Evolutionary conservation across 2,113 vertebrate genomes (phyloP).

Genomic region (Oryctolagus cuniculus): DNA sequence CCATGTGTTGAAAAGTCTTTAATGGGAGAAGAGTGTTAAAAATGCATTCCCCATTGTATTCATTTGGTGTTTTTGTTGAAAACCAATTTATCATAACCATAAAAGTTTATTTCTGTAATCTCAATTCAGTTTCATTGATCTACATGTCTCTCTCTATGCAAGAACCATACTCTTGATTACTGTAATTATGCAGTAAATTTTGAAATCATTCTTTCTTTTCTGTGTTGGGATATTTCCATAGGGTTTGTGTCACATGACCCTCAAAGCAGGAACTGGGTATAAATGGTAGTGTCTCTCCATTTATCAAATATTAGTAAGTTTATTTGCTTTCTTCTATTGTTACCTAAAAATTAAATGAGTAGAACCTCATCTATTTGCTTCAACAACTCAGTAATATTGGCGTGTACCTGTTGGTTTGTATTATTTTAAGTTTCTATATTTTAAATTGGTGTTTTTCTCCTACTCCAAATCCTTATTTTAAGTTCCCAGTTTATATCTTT

Average conservation of each 20-base stretch:
- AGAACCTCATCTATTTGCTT: background rate
- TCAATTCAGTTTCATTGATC: background rate
- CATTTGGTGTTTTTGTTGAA: background rate
- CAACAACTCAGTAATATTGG: background rate
- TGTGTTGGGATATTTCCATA: background rate
- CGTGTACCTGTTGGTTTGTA: background rate
- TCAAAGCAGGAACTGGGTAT: background rate
- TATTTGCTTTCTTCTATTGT: background rate
- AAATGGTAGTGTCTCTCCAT: background rate
- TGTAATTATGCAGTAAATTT: background rate
- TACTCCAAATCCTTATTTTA: background rate
- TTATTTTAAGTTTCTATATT: background rate
- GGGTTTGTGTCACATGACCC: background rate
- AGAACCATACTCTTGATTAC: background rate
- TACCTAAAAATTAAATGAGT: slow-evolving; percentile 26
- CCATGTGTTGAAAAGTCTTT: background rate
- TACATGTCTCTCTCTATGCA: background rate
- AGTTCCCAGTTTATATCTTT: background rate
- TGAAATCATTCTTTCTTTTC: background rate
- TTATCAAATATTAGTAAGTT: background rate
- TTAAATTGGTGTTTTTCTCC: background rate
- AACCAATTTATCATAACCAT: background rate
- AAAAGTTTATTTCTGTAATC: background rate
- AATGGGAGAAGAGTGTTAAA: background rate
- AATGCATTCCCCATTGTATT: background rate